Evolutionary conservation across 2,888 invertebrate species (phyloP), one percentile per base, ranked within the genome.

Genomic region (Sphaeridia pumilis): DNA sequence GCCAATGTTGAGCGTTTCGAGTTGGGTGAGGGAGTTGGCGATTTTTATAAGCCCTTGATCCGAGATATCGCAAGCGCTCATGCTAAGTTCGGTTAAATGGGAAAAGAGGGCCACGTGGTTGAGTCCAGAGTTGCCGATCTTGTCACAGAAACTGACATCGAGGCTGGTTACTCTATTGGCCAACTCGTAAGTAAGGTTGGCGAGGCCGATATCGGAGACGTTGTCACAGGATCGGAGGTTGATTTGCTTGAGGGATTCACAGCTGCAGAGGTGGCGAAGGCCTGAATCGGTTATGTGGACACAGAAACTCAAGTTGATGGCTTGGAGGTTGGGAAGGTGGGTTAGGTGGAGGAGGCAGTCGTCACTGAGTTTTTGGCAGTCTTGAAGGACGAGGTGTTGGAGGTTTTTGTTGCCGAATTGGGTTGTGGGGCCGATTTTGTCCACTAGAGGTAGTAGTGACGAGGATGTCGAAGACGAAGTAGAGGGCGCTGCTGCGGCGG

Each of bases 91-190:
- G 56, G 82, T 78, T 54, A 94, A 75, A 58, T 85, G 82, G 66
- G 84, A 87, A 52, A 93, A 75, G 46, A 92, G 92, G 69, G 89
- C 83, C 44, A 92, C 82, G 72, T 89, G 87, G 46, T 83, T 81
- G 55, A 93, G 74, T 1, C 89, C 88, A 69, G 86, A 86, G 70
- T 93, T 93, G 54, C 88, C 87, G 65, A 94, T 85, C 74, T 92
- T 90, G 74, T 93, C 92, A 75, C 93, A 94, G 71, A 94, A 94
- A 57, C 90, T 90, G 4, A 93, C 88, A 71, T 94, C 93, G 58
- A 94, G 73, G 4, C 84, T 81, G 20, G 82, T 78, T 61, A 94
- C 79, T 34, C 68, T 60, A 49, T 83, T 82, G 31, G 87, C 87
- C 27, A 89, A 89, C 69, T 93, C 92, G 34, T 49, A 43, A 0